Conservation (phyloP, 2,113 vertebrate genomes). For the Macquaria australasica region DNA sequence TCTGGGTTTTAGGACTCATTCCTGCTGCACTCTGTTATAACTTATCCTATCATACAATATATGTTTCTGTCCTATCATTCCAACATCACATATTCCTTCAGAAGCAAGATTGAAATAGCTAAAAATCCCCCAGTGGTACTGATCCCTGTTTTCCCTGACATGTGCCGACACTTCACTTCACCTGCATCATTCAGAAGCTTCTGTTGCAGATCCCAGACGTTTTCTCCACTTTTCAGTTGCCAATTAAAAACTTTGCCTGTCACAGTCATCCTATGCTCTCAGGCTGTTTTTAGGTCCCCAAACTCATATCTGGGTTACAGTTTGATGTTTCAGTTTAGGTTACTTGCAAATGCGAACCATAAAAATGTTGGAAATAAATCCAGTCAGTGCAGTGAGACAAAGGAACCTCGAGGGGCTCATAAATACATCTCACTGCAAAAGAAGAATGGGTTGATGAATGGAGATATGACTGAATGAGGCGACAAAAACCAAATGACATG, state of each 20-base stretch:
- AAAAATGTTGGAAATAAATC: conserved; percentile 16
- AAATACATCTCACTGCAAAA: conserved; percentile 9
- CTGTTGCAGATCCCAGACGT: neutral
- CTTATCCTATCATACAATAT: neutral
- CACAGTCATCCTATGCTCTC: conserved; percentile 3
- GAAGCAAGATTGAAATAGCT: neutral
- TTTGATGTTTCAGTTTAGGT: conserved; percentile 33
- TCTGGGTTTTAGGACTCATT: too few species aligned
- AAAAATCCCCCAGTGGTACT: neutral
- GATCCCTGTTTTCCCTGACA: neutral
- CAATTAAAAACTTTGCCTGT: conserved; percentile 33
- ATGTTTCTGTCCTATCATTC: neutral
- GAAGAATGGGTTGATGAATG: conserved; percentile 11
- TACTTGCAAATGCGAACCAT: neutral
- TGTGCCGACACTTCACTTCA: neutral
- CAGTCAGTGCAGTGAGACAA: neutral
- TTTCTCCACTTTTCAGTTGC: neutral
- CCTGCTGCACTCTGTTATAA: too few species aligned
- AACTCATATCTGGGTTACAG: conserved; percentile 31
- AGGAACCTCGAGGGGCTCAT: conserved; percentile 9
- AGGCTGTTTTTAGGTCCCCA: conserved; percentile 25
- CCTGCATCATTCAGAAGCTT: neutral
- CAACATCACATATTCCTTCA: neutral
- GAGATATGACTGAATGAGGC: conserved; percentile 27
- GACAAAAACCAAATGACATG: neutral